These are phyloP conservation scores for Anableps anableps DNA, from an alignment of 2,797 vertebrate genomes.

Conservation along the genomic window DNA sequence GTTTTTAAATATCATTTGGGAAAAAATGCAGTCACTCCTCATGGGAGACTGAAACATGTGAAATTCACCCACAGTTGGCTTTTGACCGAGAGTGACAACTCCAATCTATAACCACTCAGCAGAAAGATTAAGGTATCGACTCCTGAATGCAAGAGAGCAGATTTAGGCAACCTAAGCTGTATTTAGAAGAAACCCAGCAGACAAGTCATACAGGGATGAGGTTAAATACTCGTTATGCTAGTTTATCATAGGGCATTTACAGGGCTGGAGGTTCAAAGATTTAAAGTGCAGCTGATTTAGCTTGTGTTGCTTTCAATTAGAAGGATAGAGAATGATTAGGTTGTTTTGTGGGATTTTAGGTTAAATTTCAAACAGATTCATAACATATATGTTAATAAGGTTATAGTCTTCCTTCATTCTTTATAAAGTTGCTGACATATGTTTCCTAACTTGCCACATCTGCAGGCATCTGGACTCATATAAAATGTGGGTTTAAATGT, in stretches of 20 bases:
- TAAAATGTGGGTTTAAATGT: neutral
- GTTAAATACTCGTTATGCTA: conserved; percentile 9
- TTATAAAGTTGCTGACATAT: neutral
- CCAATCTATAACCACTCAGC: conserved; percentile 44
- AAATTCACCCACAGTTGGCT: conserved; percentile 39
- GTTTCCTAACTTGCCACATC: neutral
- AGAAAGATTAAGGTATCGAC: conserved; percentile 46
- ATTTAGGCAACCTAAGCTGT: conserved; percentile 23
- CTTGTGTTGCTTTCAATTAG: neutral
- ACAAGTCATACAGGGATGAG: conserved; percentile 13
- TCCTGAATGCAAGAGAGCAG: conserved; percentile 31
- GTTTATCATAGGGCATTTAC: conserved; percentile 23
- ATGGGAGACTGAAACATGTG: conserved; percentile 19
- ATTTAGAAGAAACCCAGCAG: conserved; percentile 15
- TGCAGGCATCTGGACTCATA: neutral
- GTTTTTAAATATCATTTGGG: neutral
- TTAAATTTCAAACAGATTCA: neutral
- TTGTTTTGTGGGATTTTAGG: conserved; percentile 1
- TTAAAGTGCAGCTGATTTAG: neutral
- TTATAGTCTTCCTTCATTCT: neutral
- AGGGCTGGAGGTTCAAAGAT: conserved; percentile 3
- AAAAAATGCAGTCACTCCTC: conserved; percentile 23
- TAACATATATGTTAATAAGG: neutral
- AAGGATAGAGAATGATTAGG: neutral
- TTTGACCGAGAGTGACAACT: conserved; percentile 41